These are phyloP conservation scores for Remorina albescens DNA, from an alignment of 2,797 vertebrate genomes.

Conservation along the genomic window DNA sequence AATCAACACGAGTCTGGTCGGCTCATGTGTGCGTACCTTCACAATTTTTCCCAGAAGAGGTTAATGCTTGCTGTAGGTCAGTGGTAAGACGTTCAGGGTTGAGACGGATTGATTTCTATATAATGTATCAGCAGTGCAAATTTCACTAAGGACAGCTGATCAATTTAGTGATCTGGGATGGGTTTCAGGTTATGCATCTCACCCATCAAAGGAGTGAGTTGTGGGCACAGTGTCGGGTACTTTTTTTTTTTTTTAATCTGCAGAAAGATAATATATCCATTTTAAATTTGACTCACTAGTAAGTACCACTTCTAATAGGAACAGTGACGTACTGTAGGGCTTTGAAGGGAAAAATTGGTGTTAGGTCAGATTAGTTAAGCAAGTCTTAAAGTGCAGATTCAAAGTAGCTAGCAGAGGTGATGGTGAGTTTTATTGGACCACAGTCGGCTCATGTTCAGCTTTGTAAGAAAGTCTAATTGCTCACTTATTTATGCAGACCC, in stretches of 20 bases:
- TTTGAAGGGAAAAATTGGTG: neutral
- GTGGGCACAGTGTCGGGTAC: neutral
- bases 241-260: neutral
- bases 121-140: constrained; percentile 2
- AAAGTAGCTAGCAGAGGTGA: neutral
- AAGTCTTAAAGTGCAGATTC: neutral
- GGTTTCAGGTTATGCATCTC: neutral
- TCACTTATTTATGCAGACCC: neutral
- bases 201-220: neutral
- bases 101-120: constrained; percentile 4
- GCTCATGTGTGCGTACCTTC: neutral
- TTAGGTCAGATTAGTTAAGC: neutral
- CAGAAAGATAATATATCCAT: neutral
- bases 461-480: neutral
- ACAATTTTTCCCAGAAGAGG: neutral
- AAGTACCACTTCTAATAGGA: neutral
- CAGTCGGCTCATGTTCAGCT: neutral
- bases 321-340: no score
- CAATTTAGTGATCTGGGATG: neutral
- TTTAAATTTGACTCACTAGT: neutral
- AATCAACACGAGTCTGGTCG: neutral
- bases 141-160: neutral
- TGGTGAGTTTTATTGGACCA: neutral
- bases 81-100: neutral
- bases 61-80: constrained; percentile 3